phyloP scores from a whole-genome alignment of 2,888 invertebrate genomes.

The Latheticus oryzae region DNA sequence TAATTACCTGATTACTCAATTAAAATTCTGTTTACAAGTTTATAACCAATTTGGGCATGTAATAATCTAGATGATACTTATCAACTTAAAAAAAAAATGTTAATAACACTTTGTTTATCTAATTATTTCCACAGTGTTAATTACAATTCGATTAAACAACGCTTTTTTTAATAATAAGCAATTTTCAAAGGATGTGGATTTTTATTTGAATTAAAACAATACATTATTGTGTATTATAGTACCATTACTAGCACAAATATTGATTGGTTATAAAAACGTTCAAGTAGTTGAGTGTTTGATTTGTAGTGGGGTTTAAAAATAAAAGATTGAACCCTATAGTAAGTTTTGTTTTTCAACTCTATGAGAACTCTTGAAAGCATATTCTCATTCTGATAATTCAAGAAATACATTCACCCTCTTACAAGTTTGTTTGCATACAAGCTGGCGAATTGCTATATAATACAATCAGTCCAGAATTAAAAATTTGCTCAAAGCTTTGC shows the following conservation, averaged over 20 bases:
- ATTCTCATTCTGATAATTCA: conserved; percentile 26
- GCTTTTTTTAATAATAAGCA: no score
- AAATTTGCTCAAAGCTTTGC: no score
- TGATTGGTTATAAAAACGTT: conserved; percentile 56
- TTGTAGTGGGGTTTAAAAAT: conserved; percentile 39
- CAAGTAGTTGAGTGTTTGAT: conserved; percentile 34
- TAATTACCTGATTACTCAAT: conserved; percentile 45
- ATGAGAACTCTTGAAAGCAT: conserved; percentile 35
- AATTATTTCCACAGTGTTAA: no score
- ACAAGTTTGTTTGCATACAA: conserved; percentile 15
- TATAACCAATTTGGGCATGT: neutral
- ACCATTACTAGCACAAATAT: conserved; percentile 57
- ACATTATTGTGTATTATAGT: conserved; percentile 42
- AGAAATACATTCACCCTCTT: conserved; percentile 23
- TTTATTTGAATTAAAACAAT: conserved; percentile 47
- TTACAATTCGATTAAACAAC: no score
- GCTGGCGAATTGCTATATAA: no score
- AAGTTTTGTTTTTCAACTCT: conserved; percentile 37
- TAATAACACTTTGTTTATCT: no score
- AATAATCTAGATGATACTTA: no score
- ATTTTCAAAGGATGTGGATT: no score
- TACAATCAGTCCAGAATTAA: no score
- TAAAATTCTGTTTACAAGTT: conserved; percentile 27
- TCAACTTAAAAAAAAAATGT: no score
- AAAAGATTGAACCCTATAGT: conserved; percentile 36